phyloP scores from a whole-genome alignment of 2,888 invertebrate genomes.

The Drosophila yooni region DNA sequence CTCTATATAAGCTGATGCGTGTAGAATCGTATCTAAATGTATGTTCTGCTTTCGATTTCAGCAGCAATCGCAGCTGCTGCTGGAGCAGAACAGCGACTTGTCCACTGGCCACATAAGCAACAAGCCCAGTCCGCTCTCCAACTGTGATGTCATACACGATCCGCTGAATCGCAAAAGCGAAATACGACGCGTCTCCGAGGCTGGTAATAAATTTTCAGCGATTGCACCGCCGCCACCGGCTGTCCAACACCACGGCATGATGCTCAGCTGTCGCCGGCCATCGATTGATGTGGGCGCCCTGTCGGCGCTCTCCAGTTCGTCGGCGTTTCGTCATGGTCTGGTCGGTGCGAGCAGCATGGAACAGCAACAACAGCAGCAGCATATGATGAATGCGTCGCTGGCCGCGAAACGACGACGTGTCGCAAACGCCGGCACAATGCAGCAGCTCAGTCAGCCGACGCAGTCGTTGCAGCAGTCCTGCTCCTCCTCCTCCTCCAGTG shows the following conservation, averaged over 20 bases:
- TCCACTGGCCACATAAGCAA: constrained; percentile 54
- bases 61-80: constrained; percentile 60
- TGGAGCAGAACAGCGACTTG: constrained; percentile 51
- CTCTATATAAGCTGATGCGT: background rate
- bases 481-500: constrained; percentile 14
- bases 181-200: constrained; percentile 86
- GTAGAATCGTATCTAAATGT: background rate
- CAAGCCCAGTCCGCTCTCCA: constrained; percentile 79
- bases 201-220: constrained; percentile 69
- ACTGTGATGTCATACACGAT: constrained; percentile 85
- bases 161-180: constrained; percentile 85
- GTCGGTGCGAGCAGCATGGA: constrained; percentile 74
- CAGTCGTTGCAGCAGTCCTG: constrained; percentile 40
- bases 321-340: constrained; percentile 74
- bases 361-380: constrained; percentile 69
- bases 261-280: constrained; percentile 85
- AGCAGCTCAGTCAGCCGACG: constrained; percentile 55
- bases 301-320: constrained; percentile 64
- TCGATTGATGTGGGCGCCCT: constrained; percentile 86
- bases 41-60: constrained; percentile 3
- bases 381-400: constrained; percentile 70
- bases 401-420: constrained; percentile 87
- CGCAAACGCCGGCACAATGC: constrained; percentile 57
- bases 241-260: constrained; percentile 66
- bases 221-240: constrained; percentile 66